phyloP scores from a whole-genome alignment of 2,888 invertebrate species.

The Drosophila setosimentum region DNA sequence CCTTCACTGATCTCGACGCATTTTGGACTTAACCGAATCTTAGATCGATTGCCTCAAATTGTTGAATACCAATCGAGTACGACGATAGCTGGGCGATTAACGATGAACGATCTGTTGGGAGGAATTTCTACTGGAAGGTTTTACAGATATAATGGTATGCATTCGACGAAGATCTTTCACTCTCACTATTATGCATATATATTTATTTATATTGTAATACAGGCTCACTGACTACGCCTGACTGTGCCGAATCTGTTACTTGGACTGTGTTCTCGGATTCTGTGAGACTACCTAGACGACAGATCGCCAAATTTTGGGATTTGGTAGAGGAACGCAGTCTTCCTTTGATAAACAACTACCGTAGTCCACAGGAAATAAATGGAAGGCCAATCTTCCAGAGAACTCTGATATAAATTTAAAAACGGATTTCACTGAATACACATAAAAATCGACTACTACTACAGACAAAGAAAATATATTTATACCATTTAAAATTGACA shows the following conservation, averaged over 20 bases:
- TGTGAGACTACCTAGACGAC: slow-evolving; percentile 80
- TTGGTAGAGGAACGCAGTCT: slow-evolving; percentile 41
- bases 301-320: slow-evolving; percentile 56
- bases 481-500: slow-evolving; percentile 19
- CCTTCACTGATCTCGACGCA: slow-evolving; percentile 26
- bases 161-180: background rate
- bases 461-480: slow-evolving; percentile 2
- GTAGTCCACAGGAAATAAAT: slow-evolving; percentile 48
- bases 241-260: slow-evolving; percentile 89
- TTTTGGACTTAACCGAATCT: slow-evolving; percentile 61
- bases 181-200: background rate
- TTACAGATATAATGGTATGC: slow-evolving; percentile 75
- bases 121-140: slow-evolving; percentile 65
- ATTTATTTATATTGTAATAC: background rate
- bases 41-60: slow-evolving; percentile 64
- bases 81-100: slow-evolving; percentile 50
- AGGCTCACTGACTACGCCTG: slow-evolving; percentile 91
- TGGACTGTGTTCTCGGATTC: slow-evolving; percentile 89
- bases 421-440: background rate
- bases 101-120: slow-evolving; percentile 67
- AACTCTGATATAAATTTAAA: background rate
- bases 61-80: slow-evolving; percentile 48
- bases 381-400: slow-evolving; percentile 45
- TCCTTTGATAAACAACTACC: slow-evolving; percentile 56
- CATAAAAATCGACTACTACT: background rate